phyloP scores from a whole-genome alignment of 2,113 vertebrate species.

The Mionectes macconnelli region DNA sequence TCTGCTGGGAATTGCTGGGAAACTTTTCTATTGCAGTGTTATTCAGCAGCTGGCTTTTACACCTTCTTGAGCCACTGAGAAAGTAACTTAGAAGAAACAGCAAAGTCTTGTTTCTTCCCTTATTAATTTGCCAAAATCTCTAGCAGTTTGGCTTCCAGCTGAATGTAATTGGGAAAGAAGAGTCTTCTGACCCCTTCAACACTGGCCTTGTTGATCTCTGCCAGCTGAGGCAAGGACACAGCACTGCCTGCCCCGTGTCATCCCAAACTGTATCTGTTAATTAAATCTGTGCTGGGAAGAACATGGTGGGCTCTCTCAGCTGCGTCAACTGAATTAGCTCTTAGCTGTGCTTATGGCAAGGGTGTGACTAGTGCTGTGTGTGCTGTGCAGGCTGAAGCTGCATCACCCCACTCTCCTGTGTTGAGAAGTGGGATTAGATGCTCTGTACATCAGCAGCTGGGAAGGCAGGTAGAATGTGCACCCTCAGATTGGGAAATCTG shows the following conservation, averaged over 20 bases:
- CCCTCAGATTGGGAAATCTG: neutral
- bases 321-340: fast-evolving
- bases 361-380: fast-evolving
- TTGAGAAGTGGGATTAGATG: neutral
- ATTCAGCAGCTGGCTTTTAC: neutral
- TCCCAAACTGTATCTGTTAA: neutral
- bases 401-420: neutral
- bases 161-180: neutral
- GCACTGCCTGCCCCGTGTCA: neutral
- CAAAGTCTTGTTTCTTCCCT: neutral
- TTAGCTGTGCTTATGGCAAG: fast-evolving
- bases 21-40: neutral
- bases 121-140: neutral
- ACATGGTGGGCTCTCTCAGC: fast-evolving
- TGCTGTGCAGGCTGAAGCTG: neutral
- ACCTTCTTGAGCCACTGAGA: neutral
- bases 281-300: neutral
- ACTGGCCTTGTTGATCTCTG: fast-evolving
- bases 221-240: neutral
- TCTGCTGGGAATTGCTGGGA: slow-evolving; percentile 50
- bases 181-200: neutral
- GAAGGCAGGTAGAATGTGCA: neutral
- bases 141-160: neutral
- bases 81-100: neutral
- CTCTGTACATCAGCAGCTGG: neutral